Percentiles rank a stretch among this genome's conserved stretches.
Conservation (phyloP, 2,888 invertebrate genomes). For the Brenthis hecate region DNA sequence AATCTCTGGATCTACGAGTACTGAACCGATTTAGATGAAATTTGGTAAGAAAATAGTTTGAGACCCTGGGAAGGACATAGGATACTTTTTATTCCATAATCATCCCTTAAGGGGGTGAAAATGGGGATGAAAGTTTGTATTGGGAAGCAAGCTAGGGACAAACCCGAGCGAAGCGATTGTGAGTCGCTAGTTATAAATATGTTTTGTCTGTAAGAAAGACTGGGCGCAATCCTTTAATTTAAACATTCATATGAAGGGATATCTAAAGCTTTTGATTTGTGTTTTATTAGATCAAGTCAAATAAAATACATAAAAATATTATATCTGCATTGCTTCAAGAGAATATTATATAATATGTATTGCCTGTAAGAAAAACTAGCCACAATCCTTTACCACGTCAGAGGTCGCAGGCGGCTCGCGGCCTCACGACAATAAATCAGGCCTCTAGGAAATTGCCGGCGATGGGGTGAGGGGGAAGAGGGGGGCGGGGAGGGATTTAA, state of each 20-base stretch:
- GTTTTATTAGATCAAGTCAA: slow-evolving; percentile 1
- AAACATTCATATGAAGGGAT: no score
- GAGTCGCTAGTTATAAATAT: neutral
- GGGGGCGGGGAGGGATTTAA: slow-evolving; percentile 75
- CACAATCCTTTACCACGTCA: slow-evolving; percentile 71
- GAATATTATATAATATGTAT: neutral
- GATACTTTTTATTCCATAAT: no score
- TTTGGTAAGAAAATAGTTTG: no score
- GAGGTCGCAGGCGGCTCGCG: slow-evolving; percentile 58
- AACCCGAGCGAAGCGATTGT: no score
- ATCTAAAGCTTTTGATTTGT: neutral
- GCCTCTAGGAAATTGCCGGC: slow-evolving; percentile 78
- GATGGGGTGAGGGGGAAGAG: slow-evolving; percentile 47
- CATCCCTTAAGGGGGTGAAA: no score
- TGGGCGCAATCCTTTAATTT: slow-evolving; percentile 72
- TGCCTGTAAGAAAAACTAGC: slow-evolving; percentile 52
- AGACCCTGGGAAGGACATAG: no score
- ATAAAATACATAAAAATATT: no score
- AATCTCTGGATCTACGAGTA: no score
- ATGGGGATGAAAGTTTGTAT: no score
- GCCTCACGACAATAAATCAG: slow-evolving; percentile 81
- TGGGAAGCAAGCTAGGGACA: no score
- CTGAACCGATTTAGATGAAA: no score
- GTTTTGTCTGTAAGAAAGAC: slow-evolving; percentile 47
- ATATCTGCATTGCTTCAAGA: no score